Percentiles rank a stretch among this genome's conserved stretches.
Evolutionary conservation across 2,113 vertebrate species (phyloP).

Genomic region (Corythoichthys haematopterus): DNA sequence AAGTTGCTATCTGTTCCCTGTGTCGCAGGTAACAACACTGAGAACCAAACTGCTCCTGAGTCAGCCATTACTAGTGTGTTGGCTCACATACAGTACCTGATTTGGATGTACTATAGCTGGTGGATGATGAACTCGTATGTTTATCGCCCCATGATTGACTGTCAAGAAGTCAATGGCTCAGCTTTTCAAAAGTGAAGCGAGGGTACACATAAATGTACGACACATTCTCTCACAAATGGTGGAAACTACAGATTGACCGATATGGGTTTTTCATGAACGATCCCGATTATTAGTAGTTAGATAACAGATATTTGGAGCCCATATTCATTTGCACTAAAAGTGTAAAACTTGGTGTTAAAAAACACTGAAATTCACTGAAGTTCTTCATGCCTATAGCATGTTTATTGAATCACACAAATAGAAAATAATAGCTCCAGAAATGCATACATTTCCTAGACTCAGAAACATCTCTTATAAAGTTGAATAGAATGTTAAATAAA

Average conservation of each 20-base stretch:
- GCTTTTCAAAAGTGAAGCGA: background rate
- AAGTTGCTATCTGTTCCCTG: slow-evolving; percentile 59
- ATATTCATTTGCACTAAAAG: too few relatives aligned
- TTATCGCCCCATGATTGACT: background rate
- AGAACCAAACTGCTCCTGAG: slow-evolving; percentile 50
- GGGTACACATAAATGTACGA: background rate
- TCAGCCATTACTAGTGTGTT: slow-evolving; percentile 16
- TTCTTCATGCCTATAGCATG: too few relatives aligned
- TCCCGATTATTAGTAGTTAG: too few relatives aligned
- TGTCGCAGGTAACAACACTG: slow-evolving; percentile 42
- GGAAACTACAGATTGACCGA: background rate
- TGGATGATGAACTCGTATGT: background rate
- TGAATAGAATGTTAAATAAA: too few relatives aligned
- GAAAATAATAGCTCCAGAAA: too few relatives aligned
- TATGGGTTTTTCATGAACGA: too few relatives aligned
- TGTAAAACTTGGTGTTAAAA: too few relatives aligned
- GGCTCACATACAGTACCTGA: background rate
- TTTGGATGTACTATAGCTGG: background rate
- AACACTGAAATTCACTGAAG: too few relatives aligned
- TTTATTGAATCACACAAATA: too few relatives aligned
- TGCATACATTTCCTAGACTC: too few relatives aligned
- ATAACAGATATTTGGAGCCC: too few relatives aligned
- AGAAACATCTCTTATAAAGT: too few relatives aligned
- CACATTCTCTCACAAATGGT: background rate
- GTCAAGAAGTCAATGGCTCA: background rate